A percentile compares a stretch with the other conserved stretches of the same genome.
Conservation (phyloP, 2,797 vertebrate genomes). For the Hafferia zeledoni region DNA sequence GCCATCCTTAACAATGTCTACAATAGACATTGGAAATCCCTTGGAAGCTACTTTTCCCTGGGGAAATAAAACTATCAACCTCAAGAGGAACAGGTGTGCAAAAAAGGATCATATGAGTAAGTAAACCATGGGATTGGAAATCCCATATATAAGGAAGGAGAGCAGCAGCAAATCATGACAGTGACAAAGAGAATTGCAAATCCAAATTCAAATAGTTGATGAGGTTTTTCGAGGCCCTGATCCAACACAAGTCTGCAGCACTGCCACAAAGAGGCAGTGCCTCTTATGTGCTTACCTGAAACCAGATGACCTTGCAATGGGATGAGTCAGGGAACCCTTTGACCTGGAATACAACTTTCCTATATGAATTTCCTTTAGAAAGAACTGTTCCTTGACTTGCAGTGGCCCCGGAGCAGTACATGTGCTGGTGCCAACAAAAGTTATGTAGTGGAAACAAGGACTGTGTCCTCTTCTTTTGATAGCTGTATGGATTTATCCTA, state of each 20-base stretch:
- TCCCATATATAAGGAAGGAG: not conserved
- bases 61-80: not conserved
- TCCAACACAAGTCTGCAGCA: not conserved
- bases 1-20: not conserved
- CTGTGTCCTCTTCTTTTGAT: not conserved
- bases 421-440: rapidly evolving
- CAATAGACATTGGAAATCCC: not conserved
- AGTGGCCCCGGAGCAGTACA: not conserved
- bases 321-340: rapidly evolving
- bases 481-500: not conserved
- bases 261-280: rapidly evolving
- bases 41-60: not conserved
- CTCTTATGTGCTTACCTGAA: not conserved
- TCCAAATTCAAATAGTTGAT: not conserved
- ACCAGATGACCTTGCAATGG: rapidly evolving
- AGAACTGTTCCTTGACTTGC: not conserved
- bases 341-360: not conserved
- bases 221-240: not conserved
- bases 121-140: not conserved
- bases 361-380: not conserved
- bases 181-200: not conserved
- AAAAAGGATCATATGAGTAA: rapidly evolving
- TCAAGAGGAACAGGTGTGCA: not conserved
- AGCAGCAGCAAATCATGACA: not conserved
- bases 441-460: not conserved